Evolutionary conservation across 2,888 invertebrate genomes (phyloP).

Genomic region (Stenodema calcarata): DNA sequence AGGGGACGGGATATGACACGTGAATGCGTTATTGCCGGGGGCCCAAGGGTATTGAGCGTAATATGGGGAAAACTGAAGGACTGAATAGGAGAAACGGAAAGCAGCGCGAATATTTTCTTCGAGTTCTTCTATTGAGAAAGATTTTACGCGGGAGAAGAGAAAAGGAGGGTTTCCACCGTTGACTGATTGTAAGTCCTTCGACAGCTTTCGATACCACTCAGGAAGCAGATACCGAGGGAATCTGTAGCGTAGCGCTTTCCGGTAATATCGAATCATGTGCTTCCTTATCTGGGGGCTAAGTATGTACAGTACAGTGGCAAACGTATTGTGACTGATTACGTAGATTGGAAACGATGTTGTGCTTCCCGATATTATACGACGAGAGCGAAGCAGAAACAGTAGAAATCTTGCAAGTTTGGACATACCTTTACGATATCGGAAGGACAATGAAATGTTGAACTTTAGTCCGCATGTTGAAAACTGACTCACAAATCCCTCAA

Average conservation of each 20-base stretch:
- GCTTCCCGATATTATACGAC: too few relatives aligned
- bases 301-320: too few relatives aligned
- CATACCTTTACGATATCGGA: too few relatives aligned
- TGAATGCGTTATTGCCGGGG: background rate
- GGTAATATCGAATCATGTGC: background rate
- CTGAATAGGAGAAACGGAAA: background rate
- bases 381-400: too few relatives aligned
- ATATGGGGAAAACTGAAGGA: background rate
- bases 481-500: too few relatives aligned
- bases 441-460: too few relatives aligned
- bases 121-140: background rate
- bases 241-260: background rate
- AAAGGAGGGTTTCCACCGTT: background rate
- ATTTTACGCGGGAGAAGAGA: background rate
- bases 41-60: background rate
- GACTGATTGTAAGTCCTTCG: background rate
- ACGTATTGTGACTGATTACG: too few relatives aligned
- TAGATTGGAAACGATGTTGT: too few relatives aligned
- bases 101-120: background rate
- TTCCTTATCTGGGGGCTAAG: background rate
- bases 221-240: background rate
- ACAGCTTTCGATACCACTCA: background rate
- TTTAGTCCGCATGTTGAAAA: too few relatives aligned
- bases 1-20: background rate
- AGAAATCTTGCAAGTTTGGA: too few relatives aligned